Conservation (phyloP, 2,888 invertebrate genomes). For the Diachrysia chrysitis region DNA sequence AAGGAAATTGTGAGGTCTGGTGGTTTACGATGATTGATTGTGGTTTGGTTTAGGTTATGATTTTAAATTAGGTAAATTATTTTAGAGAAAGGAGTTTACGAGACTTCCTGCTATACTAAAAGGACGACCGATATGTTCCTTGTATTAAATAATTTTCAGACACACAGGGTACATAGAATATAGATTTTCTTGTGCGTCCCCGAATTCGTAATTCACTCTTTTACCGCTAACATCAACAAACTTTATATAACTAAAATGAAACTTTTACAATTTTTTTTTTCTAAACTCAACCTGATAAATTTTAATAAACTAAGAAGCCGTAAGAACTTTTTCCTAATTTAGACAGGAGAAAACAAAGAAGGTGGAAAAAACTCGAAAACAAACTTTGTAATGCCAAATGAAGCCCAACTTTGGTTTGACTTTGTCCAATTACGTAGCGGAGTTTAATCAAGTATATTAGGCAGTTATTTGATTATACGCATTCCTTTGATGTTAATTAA, state of each 20-base stretch:
- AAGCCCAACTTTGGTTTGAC: slow-evolving; percentile 12
- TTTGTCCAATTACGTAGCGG: slow-evolving; percentile 29
- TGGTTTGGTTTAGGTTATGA: not conserved
- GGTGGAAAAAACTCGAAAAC: slow-evolving; percentile 4
- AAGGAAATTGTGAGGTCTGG: slow-evolving; percentile 17
- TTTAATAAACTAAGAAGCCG: slow-evolving; percentile 17
- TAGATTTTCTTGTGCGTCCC: too few species aligned
- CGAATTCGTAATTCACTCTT: too few species aligned
- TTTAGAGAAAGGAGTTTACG: not conserved
- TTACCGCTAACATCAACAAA: too few species aligned
- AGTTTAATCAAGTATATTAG: slow-evolving; percentile 35
- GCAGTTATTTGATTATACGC: slow-evolving; percentile 20
- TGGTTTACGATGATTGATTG: slow-evolving; percentile 6
- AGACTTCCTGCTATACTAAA: too few species aligned
- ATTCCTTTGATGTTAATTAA: slow-evolving; percentile 42
- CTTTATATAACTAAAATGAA: too few species aligned
- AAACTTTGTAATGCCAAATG: slow-evolving; percentile 10
- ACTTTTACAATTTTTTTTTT: too few species aligned
- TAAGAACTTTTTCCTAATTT: slow-evolving; percentile 10
- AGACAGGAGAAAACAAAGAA: slow-evolving; percentile 3
- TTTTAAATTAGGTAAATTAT: not conserved
- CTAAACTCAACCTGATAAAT: too few species aligned
- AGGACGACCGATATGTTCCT: too few species aligned
- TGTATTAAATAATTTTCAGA: too few species aligned
- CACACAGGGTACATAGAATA: too few species aligned